Percentiles rank a stretch among this genome's conserved stretches.
These are phyloP conservation scores for Schizopygopsis malacanthus DNA, from an alignment of 2,797 vertebrate species.

Conservation along the genomic window DNA sequence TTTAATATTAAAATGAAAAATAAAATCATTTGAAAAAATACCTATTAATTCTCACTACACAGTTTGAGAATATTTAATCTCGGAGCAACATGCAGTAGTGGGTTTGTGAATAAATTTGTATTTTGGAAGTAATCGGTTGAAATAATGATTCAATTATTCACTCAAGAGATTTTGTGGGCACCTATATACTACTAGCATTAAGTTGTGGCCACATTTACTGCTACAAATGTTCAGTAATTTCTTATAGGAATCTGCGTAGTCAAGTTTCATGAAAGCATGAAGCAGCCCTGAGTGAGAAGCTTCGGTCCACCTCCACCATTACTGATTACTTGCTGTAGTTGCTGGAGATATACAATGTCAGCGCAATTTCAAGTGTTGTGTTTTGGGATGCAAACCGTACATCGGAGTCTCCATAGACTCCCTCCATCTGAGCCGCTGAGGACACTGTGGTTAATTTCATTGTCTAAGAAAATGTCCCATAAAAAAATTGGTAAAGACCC, in stretches of 20 bases:
- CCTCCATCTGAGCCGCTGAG: too few relatives aligned
- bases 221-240: neutral
- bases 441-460: too few relatives aligned
- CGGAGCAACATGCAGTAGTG: neutral
- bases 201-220: neutral
- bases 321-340: too few relatives aligned
- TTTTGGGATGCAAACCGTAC: too few relatives aligned
- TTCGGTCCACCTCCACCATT: too few relatives aligned
- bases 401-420: too few relatives aligned
- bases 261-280: neutral
- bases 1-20: neutral
- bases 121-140: neutral
- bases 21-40: neutral
- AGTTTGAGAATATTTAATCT: constrained; percentile 1
- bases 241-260: neutral
- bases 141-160: neutral
- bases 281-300: too few relatives aligned
- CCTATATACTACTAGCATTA: neutral
- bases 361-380: too few relatives aligned
- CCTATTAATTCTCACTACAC: neutral
- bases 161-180: neutral
- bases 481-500: too few relatives aligned
- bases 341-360: too few relatives aligned
- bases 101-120: neutral
- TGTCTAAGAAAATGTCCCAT: too few relatives aligned